Conservation (phyloP, 1,140 invertebrate genomes). For the Listronotus bonariensis region DNA sequence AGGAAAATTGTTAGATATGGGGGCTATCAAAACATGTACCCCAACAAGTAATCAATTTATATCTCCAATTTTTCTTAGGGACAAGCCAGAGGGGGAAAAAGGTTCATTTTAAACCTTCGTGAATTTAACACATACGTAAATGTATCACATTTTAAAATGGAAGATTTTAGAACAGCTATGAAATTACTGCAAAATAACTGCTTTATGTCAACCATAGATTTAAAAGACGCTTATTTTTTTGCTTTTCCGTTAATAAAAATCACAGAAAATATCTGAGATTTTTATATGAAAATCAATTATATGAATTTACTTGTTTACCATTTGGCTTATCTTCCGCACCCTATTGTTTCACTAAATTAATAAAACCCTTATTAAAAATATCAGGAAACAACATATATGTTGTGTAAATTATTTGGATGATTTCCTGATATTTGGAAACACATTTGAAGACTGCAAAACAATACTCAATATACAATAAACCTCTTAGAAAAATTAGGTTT, state of each 20-base stretch:
- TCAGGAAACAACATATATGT: background rate
- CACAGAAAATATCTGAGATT: conserved; percentile 9
- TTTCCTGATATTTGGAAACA: conserved; percentile 1
- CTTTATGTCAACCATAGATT: conserved; percentile 3
- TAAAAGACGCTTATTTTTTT: conserved; percentile 7
- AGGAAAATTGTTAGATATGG: background rate
- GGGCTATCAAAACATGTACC: background rate
- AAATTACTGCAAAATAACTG: background rate
- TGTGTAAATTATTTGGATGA: conserved; percentile 2
- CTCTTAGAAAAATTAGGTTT: background rate
- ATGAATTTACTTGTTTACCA: conserved; percentile 9
- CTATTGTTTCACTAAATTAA: background rate
- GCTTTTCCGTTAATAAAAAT: background rate
- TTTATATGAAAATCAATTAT: background rate
- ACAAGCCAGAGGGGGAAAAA: background rate
- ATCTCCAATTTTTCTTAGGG: background rate
- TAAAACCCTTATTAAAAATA: conserved; percentile 1
- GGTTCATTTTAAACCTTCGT: conserved; percentile 1
- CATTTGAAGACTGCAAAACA: background rate
- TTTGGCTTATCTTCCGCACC: conserved; percentile 5
- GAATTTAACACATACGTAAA: background rate
- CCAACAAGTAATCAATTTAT: conserved; percentile 8
- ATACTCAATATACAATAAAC: background rate
- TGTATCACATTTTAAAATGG: conserved; percentile 10
- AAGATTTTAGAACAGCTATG: background rate